A percentile compares a stretch with the other conserved stretches of the same genome.
Evolutionary conservation across 2,797 vertebrate genomes (phyloP).

Genomic region (Urocyon cinereoargenteus): DNA sequence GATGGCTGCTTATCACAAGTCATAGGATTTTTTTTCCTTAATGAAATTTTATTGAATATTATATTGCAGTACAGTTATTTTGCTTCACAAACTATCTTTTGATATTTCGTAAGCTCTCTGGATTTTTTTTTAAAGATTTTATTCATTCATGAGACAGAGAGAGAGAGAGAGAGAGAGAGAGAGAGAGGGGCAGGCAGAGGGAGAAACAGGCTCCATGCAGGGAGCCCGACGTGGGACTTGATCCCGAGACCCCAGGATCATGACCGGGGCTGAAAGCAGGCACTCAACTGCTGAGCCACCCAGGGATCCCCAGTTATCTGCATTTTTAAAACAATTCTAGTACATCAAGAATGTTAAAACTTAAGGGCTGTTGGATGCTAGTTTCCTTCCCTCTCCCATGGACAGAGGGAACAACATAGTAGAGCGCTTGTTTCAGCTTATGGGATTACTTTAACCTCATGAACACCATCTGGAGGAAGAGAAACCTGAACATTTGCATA

Average conservation of each 20-base stretch:
- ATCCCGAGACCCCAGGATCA: too few species aligned
- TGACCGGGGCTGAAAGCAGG: too few species aligned
- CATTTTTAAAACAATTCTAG: background rate
- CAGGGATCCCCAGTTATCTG: too few species aligned
- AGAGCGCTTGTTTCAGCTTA: conserved; percentile 54
- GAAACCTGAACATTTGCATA: conserved; percentile 79
- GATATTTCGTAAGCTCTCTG: background rate
- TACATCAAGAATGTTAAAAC: background rate
- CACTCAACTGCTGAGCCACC: too few species aligned
- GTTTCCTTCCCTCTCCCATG: background rate
- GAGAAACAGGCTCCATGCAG: too few species aligned
- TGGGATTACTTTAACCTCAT: conserved; percentile 73
- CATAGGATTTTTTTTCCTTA: background rate
- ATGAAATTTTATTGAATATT: background rate
- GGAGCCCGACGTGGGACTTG: too few species aligned
- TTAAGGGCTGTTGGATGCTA: rapidly evolving
- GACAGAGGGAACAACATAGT: background rate
- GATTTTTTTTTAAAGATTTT: background rate
- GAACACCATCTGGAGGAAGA: conserved; percentile 73
- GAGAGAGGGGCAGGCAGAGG: too few species aligned
- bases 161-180: too few species aligned
- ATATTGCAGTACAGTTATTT: background rate
- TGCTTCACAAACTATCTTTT: background rate
- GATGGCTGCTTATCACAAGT: background rate
- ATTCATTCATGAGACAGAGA: too few species aligned